Base-by-base conservation (phyloP, 1,140 invertebrate genomes). In the Colletes latitarsis region DNA sequence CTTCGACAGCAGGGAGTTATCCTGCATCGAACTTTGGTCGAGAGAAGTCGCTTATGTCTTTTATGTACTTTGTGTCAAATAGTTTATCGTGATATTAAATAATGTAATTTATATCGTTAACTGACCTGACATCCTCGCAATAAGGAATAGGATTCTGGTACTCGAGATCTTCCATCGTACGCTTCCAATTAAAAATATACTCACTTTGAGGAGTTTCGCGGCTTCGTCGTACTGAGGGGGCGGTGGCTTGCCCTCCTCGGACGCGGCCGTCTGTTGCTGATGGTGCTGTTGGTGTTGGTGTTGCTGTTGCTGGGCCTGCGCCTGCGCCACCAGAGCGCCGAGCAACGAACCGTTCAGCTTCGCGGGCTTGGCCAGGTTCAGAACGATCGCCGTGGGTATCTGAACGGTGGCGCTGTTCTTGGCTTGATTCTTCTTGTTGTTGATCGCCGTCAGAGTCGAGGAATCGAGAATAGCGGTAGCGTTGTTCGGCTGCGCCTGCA, bases 151-250 rank as follows among this genome's bases (percentile, higher is more conserved):
- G n/a, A n/a, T n/a, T 43, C 43, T 43, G 43, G 43, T 43, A 8
- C 43, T 43, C 4, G 43, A 43, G n/a, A n/a, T 30, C 30, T 30
- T 30, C 1, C 30, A 30, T 1, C 30, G 30, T 30, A 30, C 30
- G 30, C 30, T 30, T 30, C 30, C 30, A 17, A 0, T 6, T 1
- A 46, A 9, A 6, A 1, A 3, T 19, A 5, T 74, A 2, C 60
- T 81, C 60, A 93, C 92, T 80, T 95, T 95, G 14, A 95, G 90
- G 68, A 96, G 94, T 87, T 96, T 96, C 0, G 96, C 95, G 8
- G 96, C 96, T 90, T 96, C 96, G 75, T 96, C 95, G 82, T 97
- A 97, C 60, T 96, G 94, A 17, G 96, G 96, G 52, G 93, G 95
- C 55, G 90, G 93, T 64, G 90, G 93, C 67, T 94, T 94, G 10